Percentiles rank a stretch among this genome's conserved stretches.
Conservation (phyloP, 1,140 invertebrate genomes). For the Drosophila ficusphila region DNA sequence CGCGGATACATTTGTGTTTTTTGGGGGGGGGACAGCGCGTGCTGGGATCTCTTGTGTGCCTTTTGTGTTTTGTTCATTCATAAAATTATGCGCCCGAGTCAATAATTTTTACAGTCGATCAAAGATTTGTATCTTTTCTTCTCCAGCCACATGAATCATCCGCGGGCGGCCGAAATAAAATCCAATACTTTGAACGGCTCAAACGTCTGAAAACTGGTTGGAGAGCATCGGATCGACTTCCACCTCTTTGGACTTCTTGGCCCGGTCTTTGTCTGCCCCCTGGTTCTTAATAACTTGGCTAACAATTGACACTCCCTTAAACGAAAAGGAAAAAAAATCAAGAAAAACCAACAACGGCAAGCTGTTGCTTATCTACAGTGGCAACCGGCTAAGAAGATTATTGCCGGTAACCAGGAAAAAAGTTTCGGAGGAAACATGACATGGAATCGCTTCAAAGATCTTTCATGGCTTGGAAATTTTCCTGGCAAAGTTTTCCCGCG, state of each 20-base stretch:
- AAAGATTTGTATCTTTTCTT: constrained; percentile 73
- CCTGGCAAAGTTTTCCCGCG: constrained; percentile 20
- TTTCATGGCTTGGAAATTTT: background rate
- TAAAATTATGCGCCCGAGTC: constrained; percentile 78
- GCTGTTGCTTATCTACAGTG: constrained; percentile 49
- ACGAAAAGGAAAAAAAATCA: constrained; percentile 35
- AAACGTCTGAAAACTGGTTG: constrained; percentile 48
- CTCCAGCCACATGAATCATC: constrained; percentile 76
- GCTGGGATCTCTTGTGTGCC: constrained; percentile 48
- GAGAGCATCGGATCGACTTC: constrained; percentile 33
- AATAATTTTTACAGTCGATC: constrained; percentile 82
- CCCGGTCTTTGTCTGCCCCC: constrained; percentile 48
- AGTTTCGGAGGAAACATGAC: background rate
- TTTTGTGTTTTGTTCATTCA: constrained; percentile 72
- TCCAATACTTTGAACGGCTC: constrained; percentile 15
- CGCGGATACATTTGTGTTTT: constrained; percentile 36
- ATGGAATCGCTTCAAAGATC: background rate
- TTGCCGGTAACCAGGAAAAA: background rate
- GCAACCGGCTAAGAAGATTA: constrained; percentile 32
- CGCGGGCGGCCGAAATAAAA: constrained; percentile 52
- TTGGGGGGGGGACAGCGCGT: constrained; percentile 66
- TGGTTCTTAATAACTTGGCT: constrained; percentile 78
- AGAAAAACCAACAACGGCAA: constrained; percentile 35
- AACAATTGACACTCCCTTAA: constrained; percentile 81
- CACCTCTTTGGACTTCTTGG: constrained; percentile 39